phyloP scores from a whole-genome alignment of 2,113 vertebrate genomes.

The Reinhardtius hippoglossoides region DNA sequence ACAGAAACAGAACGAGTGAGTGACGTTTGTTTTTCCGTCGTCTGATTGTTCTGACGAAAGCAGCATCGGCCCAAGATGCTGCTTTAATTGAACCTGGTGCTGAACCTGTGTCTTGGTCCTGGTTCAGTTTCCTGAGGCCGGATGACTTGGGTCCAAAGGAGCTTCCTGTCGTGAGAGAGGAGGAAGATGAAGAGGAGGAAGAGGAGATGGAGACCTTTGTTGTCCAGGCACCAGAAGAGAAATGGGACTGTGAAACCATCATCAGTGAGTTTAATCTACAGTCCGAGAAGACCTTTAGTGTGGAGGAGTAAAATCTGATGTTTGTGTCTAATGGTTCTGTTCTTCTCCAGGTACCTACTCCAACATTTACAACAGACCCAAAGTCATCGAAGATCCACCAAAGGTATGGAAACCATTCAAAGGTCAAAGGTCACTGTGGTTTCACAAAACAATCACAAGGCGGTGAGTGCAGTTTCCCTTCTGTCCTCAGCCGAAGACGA shows the following conservation, averaged over 20 bases:
- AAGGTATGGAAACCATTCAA: conserved; percentile 84
- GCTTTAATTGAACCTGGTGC: background rate
- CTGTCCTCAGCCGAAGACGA: conserved; percentile 83
- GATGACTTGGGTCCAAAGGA: conserved; percentile 86
- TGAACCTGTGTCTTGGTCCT: background rate
- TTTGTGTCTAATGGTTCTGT: background rate
- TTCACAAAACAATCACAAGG: background rate
- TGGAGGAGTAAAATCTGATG: background rate
- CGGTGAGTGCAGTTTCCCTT: background rate
- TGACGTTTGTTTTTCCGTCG: background rate
- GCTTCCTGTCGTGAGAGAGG: conserved; percentile 78
- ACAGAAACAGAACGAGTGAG: conserved; percentile 91
- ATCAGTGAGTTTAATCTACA: conserved; percentile 89
- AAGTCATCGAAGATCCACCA: conserved; percentile 90
- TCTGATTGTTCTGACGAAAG: background rate
- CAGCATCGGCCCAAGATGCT: background rate
- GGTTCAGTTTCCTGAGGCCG: conserved; percentile 78
- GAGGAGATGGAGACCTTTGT: conserved; percentile 86
- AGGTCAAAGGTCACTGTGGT: background rate
- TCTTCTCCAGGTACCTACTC: conserved; percentile 91
- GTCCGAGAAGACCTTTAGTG: background rate
- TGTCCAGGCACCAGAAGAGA: conserved; percentile 84
- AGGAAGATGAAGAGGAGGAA: conserved; percentile 81
- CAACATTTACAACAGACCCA: conserved; percentile 95
- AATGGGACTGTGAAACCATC: conserved; percentile 98